These are phyloP conservation scores for Salvator merianae DNA, from an alignment of 2,113 vertebrate genomes.

Conservation along the genomic window DNA sequence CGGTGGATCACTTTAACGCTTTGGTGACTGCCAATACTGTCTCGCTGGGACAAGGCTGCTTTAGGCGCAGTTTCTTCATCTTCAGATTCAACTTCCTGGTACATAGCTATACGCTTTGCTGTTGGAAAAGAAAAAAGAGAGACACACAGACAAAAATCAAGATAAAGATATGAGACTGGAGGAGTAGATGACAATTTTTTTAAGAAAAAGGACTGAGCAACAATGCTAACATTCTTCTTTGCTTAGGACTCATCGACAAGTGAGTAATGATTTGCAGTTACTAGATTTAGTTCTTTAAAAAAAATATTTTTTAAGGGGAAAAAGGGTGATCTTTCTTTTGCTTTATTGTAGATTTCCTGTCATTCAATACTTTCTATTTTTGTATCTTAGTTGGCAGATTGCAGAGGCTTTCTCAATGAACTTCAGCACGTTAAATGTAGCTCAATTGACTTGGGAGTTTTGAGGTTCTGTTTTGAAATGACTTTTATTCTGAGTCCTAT, in stretches of 20 bases:
- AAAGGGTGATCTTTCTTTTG: too few relatives aligned
- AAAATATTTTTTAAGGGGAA: too few relatives aligned
- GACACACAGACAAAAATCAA: neutral
- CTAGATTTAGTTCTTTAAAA: too few relatives aligned
- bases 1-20: conserved; percentile 82
- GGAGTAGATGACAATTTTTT: neutral
- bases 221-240: neutral
- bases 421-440: neutral
- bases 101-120: conserved; percentile 92
- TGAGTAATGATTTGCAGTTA: too few relatives aligned
- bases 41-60: conserved; percentile 78
- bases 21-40: conserved; percentile 87
- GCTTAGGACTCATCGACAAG: too few relatives aligned
- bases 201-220: neutral
- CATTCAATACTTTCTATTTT: too few relatives aligned
- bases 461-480: neutral
- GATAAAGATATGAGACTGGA: neutral
- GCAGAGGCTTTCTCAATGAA: neutral
- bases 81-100: conserved; percentile 93
- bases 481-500: neutral
- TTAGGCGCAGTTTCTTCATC: conserved; percentile 86
- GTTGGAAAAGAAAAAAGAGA: neutral
- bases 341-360: too few relatives aligned
- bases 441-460: neutral
- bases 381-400: too few relatives aligned